Percentiles rank a stretch among this genome's conserved stretches.
phyloP scores from a whole-genome alignment of 2,888 invertebrate genomes.

The Furcula furcula region DNA sequence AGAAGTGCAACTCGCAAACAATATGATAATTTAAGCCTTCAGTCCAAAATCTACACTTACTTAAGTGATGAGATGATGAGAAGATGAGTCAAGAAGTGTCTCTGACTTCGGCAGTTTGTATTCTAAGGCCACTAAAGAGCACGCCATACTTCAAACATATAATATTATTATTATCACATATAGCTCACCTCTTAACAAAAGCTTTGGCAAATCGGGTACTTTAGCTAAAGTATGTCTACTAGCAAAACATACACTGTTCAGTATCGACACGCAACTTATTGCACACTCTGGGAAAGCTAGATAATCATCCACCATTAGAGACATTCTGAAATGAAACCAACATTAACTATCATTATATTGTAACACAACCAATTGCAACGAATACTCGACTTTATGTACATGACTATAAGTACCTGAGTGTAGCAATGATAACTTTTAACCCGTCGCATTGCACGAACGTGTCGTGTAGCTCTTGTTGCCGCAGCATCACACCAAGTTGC shows the following conservation, averaged over 20 bases:
- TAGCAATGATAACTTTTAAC: slow-evolving; percentile 65
- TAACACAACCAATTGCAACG: neutral
- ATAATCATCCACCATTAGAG: slow-evolving; percentile 71
- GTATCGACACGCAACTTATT: slow-evolving; percentile 76
- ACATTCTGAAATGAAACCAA: slow-evolving; percentile 64
- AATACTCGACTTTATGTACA: too few species aligned
- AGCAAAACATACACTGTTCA: slow-evolving; percentile 65
- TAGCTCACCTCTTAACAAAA: slow-evolving; percentile 60
- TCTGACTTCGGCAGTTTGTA: too few species aligned
- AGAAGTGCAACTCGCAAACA: too few species aligned
- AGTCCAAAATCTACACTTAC: too few species aligned
- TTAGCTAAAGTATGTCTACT: slow-evolving; percentile 60
- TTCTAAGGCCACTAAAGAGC: too few species aligned
- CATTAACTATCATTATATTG: neutral
- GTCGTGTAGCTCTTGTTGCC: slow-evolving; percentile 83
- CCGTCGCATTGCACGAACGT: slow-evolving; percentile 82
- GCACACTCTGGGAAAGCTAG: slow-evolving; percentile 76
- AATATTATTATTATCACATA: too few species aligned
- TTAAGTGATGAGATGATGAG: too few species aligned
- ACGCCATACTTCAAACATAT: too few species aligned
- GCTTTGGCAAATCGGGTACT: slow-evolving; percentile 54
- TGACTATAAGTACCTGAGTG: slow-evolving; percentile 61
- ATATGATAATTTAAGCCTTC: too few species aligned
- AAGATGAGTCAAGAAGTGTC: too few species aligned
- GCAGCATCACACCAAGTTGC: slow-evolving; percentile 85